Base-by-base conservation (phyloP, 1,140 invertebrate species). In the Drosophila aff. region DNA sequence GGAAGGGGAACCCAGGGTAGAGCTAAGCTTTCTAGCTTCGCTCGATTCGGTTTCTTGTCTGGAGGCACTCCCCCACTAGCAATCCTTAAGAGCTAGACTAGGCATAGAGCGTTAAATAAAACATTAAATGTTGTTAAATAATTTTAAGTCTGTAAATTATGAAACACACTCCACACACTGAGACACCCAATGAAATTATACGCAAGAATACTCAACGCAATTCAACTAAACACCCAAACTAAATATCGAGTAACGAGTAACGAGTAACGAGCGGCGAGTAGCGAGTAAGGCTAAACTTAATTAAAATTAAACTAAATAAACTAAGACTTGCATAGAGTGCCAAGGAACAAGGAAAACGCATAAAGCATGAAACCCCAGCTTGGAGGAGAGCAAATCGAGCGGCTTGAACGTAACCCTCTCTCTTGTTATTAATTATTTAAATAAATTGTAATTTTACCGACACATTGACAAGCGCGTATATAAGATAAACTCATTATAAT, bases 111-210 rank as follows among this genome's bases (percentile, higher is more conserved):
- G 82, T 83, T 91, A 82, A 91, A 67, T n/a, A n/a, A 73, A 90
- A 86, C 90, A 92, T 92, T 92, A 59, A 92, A 92, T 92, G 90
- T 92, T 92, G 90, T 92, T 92, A 90, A 92, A 92, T 92, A 90
- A 76, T 91, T 84, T 77, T 92, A 92, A 92, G 90, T 71, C 58
- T 92, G 82, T 91, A 91, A 73, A 91, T 91, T 91, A 77, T 74
- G 55, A 52, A 36, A 55, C 58, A 67, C 58, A 76, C 67, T 69
- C 31, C 28, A 46, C 66, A 79, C 72, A 79, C 66, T 23, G 83
- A 68, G 67, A 72, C 76, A 62, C 76, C 84, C 84, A 89, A 68
- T 92, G 82, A 86, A 90, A 92, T 86, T 90, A 65, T 36, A 61
- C n/a, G 33, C 62, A 7, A 71, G 72, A 91, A 91, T 91, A 91